Percentiles rank a stretch among this genome's conserved stretches.
phyloP scores from a whole-genome alignment of 64 coral and sea anemone genomes.

The Montipora foliosa region DNA sequence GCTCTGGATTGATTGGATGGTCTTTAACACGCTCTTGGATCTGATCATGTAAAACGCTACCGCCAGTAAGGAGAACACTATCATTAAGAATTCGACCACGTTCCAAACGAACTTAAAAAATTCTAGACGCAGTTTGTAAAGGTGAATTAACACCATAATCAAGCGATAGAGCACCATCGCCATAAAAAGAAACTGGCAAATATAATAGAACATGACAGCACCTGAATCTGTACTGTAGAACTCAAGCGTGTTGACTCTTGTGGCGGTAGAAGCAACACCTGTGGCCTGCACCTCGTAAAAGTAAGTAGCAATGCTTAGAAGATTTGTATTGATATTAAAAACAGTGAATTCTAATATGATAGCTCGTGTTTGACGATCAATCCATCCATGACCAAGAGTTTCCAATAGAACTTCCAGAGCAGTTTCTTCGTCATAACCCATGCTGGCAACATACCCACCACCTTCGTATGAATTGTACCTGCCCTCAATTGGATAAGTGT shows the following conservation, averaged over 20 bases:
- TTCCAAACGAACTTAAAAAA: constrained; percentile 29
- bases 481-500: not conserved
- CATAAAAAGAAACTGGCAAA: constrained; percentile 31
- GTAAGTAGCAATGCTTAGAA: constrained; percentile 9
- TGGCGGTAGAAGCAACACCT: not conserved
- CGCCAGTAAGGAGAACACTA: not conserved
- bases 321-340: constrained; percentile 8
- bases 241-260: constrained; percentile 8
- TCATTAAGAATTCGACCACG: constrained; percentile 19
- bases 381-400: constrained; percentile 3
- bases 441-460: constrained; percentile 10
- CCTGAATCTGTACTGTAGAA: constrained; percentile 26
- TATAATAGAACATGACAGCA: constrained; percentile 5
- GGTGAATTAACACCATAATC: not conserved
- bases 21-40: not conserved
- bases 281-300: constrained; percentile 4
- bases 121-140: constrained; percentile 7
- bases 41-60: constrained; percentile 21
- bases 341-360: constrained; percentile 11
- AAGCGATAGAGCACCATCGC: constrained; percentile 19
- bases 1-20: not conserved
- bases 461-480: not conserved
- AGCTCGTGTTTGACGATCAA: constrained; percentile 21
- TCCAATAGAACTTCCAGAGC: not conserved
- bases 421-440: constrained; percentile 15